phyloP scores from a whole-genome alignment of 1,140 invertebrate genomes.

The Dinoponera quadriceps region DNA sequence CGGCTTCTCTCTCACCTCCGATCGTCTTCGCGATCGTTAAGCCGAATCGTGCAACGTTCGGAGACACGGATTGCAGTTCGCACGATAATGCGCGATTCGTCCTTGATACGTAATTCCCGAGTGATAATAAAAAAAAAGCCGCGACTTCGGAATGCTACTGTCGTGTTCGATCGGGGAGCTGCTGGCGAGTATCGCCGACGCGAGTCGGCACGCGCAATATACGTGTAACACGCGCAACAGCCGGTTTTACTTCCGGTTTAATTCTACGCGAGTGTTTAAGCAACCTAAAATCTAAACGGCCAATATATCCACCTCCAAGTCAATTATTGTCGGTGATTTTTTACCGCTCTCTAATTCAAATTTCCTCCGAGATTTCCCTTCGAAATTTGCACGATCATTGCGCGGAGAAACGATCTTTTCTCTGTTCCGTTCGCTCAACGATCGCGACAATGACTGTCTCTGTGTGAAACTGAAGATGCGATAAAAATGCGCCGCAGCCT shows the following conservation, averaged over 20 bases:
- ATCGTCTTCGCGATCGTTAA: neutral
- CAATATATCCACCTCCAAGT: no score
- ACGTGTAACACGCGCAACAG: neutral
- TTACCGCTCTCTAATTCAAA: neutral
- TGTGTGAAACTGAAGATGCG: neutral
- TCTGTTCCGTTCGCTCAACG: neutral
- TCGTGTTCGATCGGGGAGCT: neutral
- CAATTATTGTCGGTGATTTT: no score
- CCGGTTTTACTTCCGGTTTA: neutral
- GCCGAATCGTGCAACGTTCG: neutral
- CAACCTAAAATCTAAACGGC: no score
- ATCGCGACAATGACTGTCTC: neutral
- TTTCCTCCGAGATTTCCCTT: neutral
- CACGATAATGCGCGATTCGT: slow-evolving; percentile 48
- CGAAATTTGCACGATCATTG: neutral
- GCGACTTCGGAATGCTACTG: slow-evolving; percentile 21
- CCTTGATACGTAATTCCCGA: slow-evolving; percentile 25
- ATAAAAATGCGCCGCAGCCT: slow-evolving; percentile 13
- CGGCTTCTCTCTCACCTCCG: neutral
- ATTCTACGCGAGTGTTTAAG: neutral
- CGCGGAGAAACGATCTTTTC: neutral
- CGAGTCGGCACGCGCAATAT: neutral
- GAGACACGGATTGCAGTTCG: neutral
- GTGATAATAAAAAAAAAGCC: slow-evolving; percentile 30
- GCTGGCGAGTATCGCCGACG: neutral